Conservation (phyloP, 2,113 vertebrate genomes). For the Collichthys lucidus region DNA sequence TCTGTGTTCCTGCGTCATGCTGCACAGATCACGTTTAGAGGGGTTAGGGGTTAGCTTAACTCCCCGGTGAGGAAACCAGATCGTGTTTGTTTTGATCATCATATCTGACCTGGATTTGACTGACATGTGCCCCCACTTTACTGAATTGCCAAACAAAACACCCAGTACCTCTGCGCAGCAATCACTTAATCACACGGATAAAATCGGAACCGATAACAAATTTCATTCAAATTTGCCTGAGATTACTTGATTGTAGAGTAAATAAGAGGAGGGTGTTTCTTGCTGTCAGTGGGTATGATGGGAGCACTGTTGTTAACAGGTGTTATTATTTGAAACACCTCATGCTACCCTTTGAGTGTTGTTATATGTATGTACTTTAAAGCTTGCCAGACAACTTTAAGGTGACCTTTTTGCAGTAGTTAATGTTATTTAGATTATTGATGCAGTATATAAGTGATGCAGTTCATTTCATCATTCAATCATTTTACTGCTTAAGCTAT, state of each 20-base stretch:
- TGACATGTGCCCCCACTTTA: slow-evolving; percentile 79
- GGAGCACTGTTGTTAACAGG: background rate
- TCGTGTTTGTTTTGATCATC: slow-evolving; percentile 80
- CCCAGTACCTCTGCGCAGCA: slow-evolving; percentile 48
- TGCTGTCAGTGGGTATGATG: slow-evolving; percentile 17
- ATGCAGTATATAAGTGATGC: too few species aligned
- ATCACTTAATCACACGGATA: slow-evolving; percentile 60
- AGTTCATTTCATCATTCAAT: too few species aligned
- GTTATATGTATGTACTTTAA: background rate
- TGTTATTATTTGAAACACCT: too few species aligned
- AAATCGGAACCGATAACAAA: slow-evolving; percentile 53
- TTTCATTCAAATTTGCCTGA: slow-evolving; percentile 34
- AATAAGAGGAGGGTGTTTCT: slow-evolving; percentile 13
- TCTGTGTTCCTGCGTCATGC: slow-evolving; percentile 53
- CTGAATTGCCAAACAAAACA: slow-evolving; percentile 73
- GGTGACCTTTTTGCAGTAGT: background rate
- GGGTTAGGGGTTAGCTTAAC: slow-evolving; percentile 66
- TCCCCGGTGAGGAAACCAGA: slow-evolving; percentile 71
- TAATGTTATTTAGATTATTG: background rate
- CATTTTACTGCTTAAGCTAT: background rate
- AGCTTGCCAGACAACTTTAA: background rate
- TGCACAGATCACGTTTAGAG: slow-evolving; percentile 49
- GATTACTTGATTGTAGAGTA: slow-evolving; percentile 53
- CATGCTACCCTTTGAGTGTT: too few species aligned
- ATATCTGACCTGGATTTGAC: slow-evolving; percentile 79